These are phyloP conservation scores for Drosophila formosana DNA, from an alignment of 2,888 invertebrate genomes.

Conservation along the genomic window DNA sequence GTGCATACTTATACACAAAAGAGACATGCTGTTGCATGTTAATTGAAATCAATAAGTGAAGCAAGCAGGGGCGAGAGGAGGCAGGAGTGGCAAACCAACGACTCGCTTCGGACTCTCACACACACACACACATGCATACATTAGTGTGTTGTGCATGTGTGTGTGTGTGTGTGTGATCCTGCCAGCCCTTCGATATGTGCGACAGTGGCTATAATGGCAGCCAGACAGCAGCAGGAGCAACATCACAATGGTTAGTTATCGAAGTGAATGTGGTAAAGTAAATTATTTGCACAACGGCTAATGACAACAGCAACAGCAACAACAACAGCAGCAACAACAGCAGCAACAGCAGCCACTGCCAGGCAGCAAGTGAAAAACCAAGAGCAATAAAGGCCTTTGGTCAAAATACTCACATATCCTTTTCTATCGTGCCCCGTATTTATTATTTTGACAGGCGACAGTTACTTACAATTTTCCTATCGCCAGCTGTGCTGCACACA, in stretches of 20 bases:
- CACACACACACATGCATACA: constrained; percentile 20
- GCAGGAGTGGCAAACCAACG: not conserved
- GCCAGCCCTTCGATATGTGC: constrained; percentile 47
- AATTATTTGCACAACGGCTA: constrained; percentile 81
- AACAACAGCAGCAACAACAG: constrained; percentile 22
- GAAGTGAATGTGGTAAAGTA: constrained; percentile 80
- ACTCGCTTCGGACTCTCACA: constrained; percentile 9
- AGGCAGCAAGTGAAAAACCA: constrained; percentile 10
- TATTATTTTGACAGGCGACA: constrained; percentile 78
- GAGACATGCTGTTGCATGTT: constrained; percentile 82
- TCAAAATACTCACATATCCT: constrained; percentile 53
- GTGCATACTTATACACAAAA: constrained; percentile 54
- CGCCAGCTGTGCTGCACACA: constrained; percentile 69
- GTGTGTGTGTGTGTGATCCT: constrained; percentile 19
- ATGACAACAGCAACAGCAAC: constrained; percentile 70
- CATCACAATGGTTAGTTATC: constrained; percentile 80
- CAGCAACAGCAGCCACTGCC: constrained; percentile 13
- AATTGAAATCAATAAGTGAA: constrained; percentile 81
- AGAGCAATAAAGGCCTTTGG: constrained; percentile 36
- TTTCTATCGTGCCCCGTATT: constrained; percentile 47
- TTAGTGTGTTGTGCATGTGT: constrained; percentile 15
- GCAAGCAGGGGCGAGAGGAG: constrained; percentile 23
- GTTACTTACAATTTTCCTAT: constrained; percentile 55
- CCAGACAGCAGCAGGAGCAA: constrained; percentile 60
- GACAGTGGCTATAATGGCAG: constrained; percentile 67